A percentile compares a stretch with the other conserved stretches of the same genome.
Conservation (phyloP, 2,888 invertebrate genomes). For the Blastobasis lacticolella region DNA sequence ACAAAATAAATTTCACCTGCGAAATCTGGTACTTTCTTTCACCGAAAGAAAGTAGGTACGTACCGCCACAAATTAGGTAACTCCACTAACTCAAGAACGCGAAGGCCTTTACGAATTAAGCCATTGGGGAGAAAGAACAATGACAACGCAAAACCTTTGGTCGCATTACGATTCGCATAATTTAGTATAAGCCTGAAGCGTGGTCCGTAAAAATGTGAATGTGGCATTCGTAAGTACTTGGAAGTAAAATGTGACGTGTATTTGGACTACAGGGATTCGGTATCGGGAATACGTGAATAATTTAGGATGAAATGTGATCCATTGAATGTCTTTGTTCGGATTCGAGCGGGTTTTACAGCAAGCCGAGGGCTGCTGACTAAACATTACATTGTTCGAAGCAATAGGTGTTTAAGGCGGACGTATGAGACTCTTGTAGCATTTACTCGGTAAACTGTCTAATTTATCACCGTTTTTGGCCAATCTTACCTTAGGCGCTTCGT, state of each 20-base stretch:
- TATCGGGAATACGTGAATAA: conserved; percentile 38
- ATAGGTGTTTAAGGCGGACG: conserved; percentile 3
- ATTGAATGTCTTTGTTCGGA: conserved; percentile 68
- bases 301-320: conserved; percentile 68
- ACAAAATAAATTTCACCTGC: conserved; percentile 26
- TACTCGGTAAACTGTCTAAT: conserved; percentile 1
- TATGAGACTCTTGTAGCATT: conserved; percentile 2
- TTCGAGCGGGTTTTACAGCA: conserved; percentile 47
- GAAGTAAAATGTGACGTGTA: conserved; percentile 29
- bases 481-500: neutral
- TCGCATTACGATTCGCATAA: conserved; percentile 1
- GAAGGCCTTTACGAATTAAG: neutral
- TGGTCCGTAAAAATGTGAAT: conserved; percentile 37
- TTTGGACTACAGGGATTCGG: conserved; percentile 29
- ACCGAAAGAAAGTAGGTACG: conserved; percentile 7
- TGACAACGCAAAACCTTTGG: conserved; percentile 1
- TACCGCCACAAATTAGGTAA: conserved; percentile 1
- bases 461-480: neutral
- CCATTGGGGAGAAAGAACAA: neutral
- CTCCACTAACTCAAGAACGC: neutral
- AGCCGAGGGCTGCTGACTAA: conserved; percentile 57
- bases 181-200: conserved; percentile 40
- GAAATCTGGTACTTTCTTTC: conserved; percentile 17
- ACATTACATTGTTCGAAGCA: conserved; percentile 44
- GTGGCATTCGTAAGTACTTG: conserved; percentile 20